Evolutionary conservation across 2,113 vertebrate genomes (phyloP).

Genomic region (Noctilio leporinus): DNA sequence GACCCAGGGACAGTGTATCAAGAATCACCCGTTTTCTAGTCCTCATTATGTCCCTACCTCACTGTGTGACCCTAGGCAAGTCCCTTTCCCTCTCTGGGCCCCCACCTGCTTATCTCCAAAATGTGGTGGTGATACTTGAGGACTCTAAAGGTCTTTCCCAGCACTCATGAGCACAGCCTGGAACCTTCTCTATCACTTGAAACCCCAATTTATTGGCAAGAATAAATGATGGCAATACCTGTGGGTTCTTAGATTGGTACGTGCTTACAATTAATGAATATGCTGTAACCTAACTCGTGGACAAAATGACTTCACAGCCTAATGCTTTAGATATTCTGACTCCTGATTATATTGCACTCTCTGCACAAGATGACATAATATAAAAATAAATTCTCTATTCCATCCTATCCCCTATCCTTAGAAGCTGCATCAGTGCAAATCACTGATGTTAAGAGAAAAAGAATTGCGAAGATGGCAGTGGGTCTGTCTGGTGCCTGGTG

Average conservation of each 20-base stretch:
- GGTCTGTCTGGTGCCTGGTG: background rate
- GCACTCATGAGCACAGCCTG: background rate
- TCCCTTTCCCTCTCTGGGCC: background rate
- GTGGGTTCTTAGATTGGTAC: background rate
- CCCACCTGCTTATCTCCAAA: background rate
- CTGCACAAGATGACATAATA: background rate
- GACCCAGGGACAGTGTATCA: background rate
- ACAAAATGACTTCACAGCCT: background rate
- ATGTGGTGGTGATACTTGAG: background rate
- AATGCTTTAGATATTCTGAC: background rate
- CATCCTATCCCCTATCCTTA: background rate
- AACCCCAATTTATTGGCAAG: background rate
- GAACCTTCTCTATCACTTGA: background rate
- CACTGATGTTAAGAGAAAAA: background rate
- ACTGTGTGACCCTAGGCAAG: background rate
- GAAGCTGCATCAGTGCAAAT: background rate
- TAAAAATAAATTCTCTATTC: conserved; percentile 4
- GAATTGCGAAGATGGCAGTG: background rate
- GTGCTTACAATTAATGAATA: background rate
- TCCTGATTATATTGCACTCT: background rate
- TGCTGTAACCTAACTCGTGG: background rate
- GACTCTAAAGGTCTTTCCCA: background rate
- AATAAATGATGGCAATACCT: background rate
- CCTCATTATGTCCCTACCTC: background rate
- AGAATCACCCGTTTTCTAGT: background rate